Base-by-base conservation (phyloP, 2,113 vertebrate genomes). In the Hippoglossus stenolepis region DNA sequence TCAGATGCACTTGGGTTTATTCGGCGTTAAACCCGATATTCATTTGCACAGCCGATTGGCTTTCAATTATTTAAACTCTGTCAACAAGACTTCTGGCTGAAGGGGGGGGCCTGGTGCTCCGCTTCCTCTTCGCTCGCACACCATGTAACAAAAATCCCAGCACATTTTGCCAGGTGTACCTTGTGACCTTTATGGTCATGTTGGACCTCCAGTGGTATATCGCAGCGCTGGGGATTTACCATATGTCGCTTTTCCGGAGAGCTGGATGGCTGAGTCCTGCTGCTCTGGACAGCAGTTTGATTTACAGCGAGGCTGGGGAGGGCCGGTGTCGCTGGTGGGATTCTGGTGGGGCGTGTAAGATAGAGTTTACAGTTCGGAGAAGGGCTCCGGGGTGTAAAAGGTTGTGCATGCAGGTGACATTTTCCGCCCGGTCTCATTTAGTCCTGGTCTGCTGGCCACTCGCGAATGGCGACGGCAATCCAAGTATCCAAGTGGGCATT, bases 291-390 rank as follows among this genome's bases (percentile, higher is more conserved):
- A 86, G 87, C 79, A 21, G 71, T 82, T 82, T 89, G 91, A 93
- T 93, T 91, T 93, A 93, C 87, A 80, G 70, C 51, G 49, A 67
- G 80, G 69, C 65, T 69, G 62, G 72, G 73, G 70, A 79, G 73
- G 78, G 82, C 65, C 51, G 59, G 72, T 83, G 85, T 84, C 23
- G 31, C 78, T 60, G 51, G 72, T 75, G 70, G 84, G 87, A 88
- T 87, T 84, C 79, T 70, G 73, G n/a, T n/a, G n/a, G n/a, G 70
- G 75, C 61, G 24, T 82, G 85, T 59, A 63, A 90, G 88, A 89
- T 87, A 83, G 77, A 89, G 82, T 87, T 91, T 87, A 87, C 82
- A 85, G 80, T 93, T 93, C 91, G 90, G 72, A 90, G 91, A 93
- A 93, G 65, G 79, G 59, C 82, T 77, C 69, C 0, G 24, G 89